phyloP scores from a whole-genome alignment of 2,888 invertebrate species.

The Meteorus colon region DNA sequence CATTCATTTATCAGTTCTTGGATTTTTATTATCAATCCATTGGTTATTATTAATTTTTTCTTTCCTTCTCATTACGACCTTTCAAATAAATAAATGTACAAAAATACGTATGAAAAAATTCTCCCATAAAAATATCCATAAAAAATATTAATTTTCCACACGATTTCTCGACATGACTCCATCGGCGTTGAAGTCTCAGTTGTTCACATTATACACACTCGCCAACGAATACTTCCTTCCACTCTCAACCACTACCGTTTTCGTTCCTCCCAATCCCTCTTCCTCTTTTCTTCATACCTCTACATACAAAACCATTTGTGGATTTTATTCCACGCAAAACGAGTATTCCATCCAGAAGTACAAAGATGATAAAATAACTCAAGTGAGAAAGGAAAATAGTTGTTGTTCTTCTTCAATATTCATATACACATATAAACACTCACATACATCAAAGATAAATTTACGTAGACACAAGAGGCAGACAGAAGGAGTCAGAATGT shows the following conservation, averaged over 20 bases:
- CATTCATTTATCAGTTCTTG: too few species aligned
- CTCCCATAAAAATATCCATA: too few species aligned
- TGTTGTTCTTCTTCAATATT: background rate
- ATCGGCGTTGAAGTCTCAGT: slow-evolving; percentile 10
- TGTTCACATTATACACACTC: background rate
- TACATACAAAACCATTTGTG: slow-evolving; percentile 7
- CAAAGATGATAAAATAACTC: background rate
- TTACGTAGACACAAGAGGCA: slow-evolving; percentile 41
- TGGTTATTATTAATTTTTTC: too few species aligned
- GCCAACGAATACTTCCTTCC: slow-evolving; percentile 7
- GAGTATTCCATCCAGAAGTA: background rate
- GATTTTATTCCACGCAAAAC: background rate
- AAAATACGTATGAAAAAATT: too few species aligned
- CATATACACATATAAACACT: background rate
- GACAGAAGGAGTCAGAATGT: slow-evolving; percentile 64
- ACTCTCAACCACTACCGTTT: slow-evolving; percentile 38
- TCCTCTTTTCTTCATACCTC: background rate
- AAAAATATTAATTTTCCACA: background rate
- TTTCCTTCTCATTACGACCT: too few species aligned
- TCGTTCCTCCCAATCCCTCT: background rate
- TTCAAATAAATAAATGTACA: too few species aligned
- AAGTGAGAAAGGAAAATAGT: background rate
- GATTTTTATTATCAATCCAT: too few species aligned
- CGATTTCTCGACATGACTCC: background rate
- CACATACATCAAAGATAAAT: slow-evolving; percentile 3